Evolutionary conservation across 2,113 vertebrate species (phyloP).

Genomic region (Glaucidium brasilianum): DNA sequence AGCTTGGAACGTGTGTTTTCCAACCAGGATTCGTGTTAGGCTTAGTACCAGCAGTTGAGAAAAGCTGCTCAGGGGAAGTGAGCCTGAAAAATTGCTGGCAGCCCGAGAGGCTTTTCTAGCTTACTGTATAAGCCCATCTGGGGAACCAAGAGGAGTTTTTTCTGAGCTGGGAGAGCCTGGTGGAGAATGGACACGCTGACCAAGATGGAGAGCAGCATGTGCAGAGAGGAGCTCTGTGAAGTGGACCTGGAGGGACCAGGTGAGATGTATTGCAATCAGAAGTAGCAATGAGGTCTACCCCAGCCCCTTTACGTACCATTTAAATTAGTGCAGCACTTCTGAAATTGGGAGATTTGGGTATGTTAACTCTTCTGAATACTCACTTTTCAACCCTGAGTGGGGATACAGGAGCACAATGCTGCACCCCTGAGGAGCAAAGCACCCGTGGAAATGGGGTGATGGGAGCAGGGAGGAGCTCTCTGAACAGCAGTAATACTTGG

Average conservation of each 20-base stretch:
- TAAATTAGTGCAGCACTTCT: not conserved
- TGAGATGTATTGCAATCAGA: not conserved
- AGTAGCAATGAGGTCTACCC: not conserved
- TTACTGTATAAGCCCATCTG: not conserved
- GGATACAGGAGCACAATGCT: not conserved
- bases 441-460: not conserved
- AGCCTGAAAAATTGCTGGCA: slow-evolving; percentile 8
- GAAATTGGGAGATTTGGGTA: not conserved
- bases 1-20: not conserved
- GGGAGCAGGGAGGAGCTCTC: not conserved
- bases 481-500: not conserved
- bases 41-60: slow-evolving; percentile 5
- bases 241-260: not conserved
- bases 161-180: not conserved
- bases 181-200: not conserved
- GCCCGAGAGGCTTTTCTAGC: not conserved
- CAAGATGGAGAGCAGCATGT: not conserved
- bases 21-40: not conserved
- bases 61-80: not conserved
- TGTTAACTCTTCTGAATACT: not conserved
- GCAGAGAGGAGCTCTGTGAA: not conserved
- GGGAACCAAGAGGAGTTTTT: not conserved
- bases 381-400: not conserved
- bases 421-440: not conserved
- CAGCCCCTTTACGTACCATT: not conserved